Evolutionary conservation across 2,797 vertebrate species (phyloP), one percentile per base, ranked within the genome.

Genomic region (Halcyon badia): DNA sequence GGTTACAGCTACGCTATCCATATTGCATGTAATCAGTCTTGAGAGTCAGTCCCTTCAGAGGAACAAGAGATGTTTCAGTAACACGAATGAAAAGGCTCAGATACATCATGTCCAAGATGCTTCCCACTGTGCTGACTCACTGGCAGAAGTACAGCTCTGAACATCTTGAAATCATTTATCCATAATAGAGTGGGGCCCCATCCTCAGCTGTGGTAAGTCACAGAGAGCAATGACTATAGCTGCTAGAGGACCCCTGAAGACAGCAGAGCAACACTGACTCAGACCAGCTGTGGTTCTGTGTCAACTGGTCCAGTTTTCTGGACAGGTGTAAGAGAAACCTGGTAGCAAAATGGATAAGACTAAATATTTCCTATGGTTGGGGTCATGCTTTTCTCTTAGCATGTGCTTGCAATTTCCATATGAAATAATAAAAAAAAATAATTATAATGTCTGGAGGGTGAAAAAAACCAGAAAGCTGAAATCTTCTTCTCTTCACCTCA

Each of bases 341-440:
- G 7, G 7, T 33, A 52, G 89, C 33, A 73, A 86, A 90, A 58
- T 71, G 8, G 5, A 39, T 82, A 92, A 14, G 19, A 19, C 35
- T 95, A 42, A 83, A 76, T 85, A 86, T 77, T 90, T 87, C 20
- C 51, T 39, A 17, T 24, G 31, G 20, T 10, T 80, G 68, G 44
- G 20, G 62, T 83, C 44, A 41, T 41, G 46, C 18, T 88, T 92
- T 94, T 75, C n/a, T 87, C 87, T 84, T 81, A 84, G 52, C 41
- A 57, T 69, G 33, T 73, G 35, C 54, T 57, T 82, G 44, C 62
- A 91, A 84, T 16, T 89, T 71, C 89, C 60, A 73, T 11, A 37
- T 58, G 70, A 95, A 88, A 54, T 80, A 37, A n/a, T n/a, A 39
- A 42, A 83, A 71, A 82, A 66, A 39, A 31, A 51, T 70, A 96